Conservation (phyloP, 2,797 vertebrate species). For the Etheostoma perlongum region DNA sequence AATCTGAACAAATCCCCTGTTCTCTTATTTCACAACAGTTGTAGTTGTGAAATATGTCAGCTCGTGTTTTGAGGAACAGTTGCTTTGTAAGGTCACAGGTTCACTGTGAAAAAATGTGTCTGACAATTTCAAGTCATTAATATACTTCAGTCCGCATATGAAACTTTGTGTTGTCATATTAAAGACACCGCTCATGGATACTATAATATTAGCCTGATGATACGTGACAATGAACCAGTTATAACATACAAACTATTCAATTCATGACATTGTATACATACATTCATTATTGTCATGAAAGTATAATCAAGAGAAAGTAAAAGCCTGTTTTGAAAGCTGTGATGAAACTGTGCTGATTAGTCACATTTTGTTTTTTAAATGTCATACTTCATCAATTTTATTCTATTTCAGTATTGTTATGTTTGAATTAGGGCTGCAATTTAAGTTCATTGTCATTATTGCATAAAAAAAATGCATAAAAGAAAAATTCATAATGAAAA, state of each 20-base stretch:
- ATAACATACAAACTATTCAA: too few species aligned
- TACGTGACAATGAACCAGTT: too few species aligned
- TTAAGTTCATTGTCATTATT: neutral
- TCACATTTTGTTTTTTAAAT: too few species aligned
- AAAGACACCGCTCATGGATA: neutral
- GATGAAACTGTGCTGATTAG: too few species aligned
- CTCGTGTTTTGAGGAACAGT: conserved; percentile 2
- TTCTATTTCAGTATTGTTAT: neutral
- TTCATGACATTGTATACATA: neutral
- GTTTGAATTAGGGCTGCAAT: fast-evolving
- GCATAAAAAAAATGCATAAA: neutral
- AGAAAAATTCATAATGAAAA: neutral
- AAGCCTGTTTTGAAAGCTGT: neutral
- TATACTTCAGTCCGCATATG: neutral
- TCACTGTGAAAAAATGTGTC: neutral
- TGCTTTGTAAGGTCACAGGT: neutral
- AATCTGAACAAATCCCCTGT: neutral
- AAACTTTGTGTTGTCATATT: neutral
- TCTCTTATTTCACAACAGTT: conserved; percentile 22
- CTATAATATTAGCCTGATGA: too few species aligned
- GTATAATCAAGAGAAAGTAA: neutral
- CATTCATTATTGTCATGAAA: fast-evolving
- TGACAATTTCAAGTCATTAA: neutral
- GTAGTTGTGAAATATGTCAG: conserved; percentile 2
- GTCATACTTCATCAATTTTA: neutral